Percentiles rank a stretch among this genome's conserved stretches.
These are phyloP conservation scores for Molorchus minor DNA, from an alignment of 2,888 invertebrate genomes.

Conservation along the genomic window DNA sequence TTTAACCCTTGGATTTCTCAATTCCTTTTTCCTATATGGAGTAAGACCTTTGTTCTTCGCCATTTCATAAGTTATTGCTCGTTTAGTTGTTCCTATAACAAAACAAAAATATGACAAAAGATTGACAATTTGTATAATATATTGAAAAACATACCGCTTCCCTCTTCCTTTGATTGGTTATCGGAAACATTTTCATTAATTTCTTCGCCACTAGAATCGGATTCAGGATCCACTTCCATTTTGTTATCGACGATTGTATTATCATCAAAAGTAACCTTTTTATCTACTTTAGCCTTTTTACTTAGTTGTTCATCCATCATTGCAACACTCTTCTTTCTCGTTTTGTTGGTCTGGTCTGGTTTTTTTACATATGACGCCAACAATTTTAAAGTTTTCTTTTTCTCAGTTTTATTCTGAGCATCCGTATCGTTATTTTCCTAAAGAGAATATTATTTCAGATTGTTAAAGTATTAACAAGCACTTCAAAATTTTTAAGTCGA, in stretches of 20 bases:
- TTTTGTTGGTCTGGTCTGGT: slow-evolving; percentile 24
- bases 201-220: slow-evolving; percentile 30
- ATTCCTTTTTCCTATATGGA: slow-evolving; percentile 89
- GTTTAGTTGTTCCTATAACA: slow-evolving; percentile 66
- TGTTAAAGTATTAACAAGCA: too few relatives aligned
- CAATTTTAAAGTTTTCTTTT: slow-evolving; percentile 61
- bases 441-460: neutral
- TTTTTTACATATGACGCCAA: slow-evolving; percentile 32
- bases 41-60: slow-evolving; percentile 95
- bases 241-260: slow-evolving; percentile 27
- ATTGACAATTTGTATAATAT: neutral
- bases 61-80: slow-evolving; percentile 92
- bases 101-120: slow-evolving; percentile 16
- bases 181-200: slow-evolving; percentile 48
- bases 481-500: too few relatives aligned
- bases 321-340: slow-evolving; percentile 24
- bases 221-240: slow-evolving; percentile 12
- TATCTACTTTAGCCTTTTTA: slow-evolving; percentile 44
- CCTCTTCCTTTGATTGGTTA: slow-evolving; percentile 54
- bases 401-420: slow-evolving; percentile 49
- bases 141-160: slow-evolving; percentile 16
- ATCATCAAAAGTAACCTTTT: slow-evolving; percentile 46
- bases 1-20: slow-evolving; percentile 94
- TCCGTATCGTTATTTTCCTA: slow-evolving; percentile 31
- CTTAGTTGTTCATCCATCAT: slow-evolving; percentile 22